Conservation (phyloP, 30 jellyfish, hydroid and myxozoan genomes). For the Pelagia noctiluca region DNA sequence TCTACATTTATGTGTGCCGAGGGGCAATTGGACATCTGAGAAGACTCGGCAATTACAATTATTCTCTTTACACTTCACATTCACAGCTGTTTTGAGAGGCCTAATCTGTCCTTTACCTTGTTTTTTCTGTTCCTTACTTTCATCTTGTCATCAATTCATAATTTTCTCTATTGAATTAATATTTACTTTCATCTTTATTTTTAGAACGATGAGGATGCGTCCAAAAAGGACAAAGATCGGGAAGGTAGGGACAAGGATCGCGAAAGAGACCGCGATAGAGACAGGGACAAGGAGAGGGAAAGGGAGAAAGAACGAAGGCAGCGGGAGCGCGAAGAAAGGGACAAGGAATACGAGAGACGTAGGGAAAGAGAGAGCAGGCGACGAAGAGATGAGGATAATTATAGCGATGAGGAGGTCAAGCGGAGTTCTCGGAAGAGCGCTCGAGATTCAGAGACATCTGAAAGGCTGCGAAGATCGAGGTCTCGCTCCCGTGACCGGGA, state of each 20-base stretch:
- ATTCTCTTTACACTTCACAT: too few relatives aligned
- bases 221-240: conserved; percentile 76
- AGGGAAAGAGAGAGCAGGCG: conserved; percentile 70
- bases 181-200: neutral
- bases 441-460: conserved; percentile 56
- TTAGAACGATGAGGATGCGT: conserved; percentile 64
- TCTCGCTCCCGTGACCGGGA: conserved; percentile 78
- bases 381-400: conserved; percentile 74
- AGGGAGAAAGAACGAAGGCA: conserved; percentile 82
- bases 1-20: too few relatives aligned
- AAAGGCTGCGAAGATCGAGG: conserved; percentile 70
- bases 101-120: too few relatives aligned
- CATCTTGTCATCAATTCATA: too few relatives aligned
- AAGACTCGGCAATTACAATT: too few relatives aligned
- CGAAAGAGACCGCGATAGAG: conserved; percentile 69
- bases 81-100: too few relatives aligned
- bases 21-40: too few relatives aligned
- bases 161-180: too few relatives aligned
- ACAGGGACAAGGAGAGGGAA: conserved; percentile 86
- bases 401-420: conserved; percentile 72
- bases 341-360: conserved; percentile 72
- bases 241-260: conserved; percentile 52
- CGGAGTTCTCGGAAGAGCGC: conserved; percentile 67
- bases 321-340: conserved; percentile 82
- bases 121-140: too few relatives aligned